These are phyloP conservation scores for Coptodon bakossiorum DNA, from an alignment of 2,113 vertebrate genomes.

Conservation along the genomic window DNA sequence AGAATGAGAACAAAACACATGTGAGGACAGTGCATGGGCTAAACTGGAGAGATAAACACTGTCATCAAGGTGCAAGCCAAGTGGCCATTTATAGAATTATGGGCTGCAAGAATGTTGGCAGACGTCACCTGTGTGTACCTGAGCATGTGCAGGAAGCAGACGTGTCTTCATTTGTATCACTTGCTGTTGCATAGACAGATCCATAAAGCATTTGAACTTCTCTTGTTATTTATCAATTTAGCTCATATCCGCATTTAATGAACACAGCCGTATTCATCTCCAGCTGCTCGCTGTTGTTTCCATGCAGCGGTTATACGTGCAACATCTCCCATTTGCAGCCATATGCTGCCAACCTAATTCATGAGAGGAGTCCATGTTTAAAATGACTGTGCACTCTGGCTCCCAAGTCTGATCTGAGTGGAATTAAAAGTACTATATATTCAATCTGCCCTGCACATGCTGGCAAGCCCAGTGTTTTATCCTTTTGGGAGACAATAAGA, in stretches of 20 bases:
- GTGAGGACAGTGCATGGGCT: background rate
- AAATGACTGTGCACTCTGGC: background rate
- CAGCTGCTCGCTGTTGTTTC: constrained; percentile 38
- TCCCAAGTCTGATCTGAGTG: constrained; percentile 39
- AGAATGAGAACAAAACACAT: background rate
- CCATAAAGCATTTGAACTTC: background rate
- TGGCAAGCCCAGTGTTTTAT: background rate
- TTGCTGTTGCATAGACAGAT: background rate
- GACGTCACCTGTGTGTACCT: background rate
- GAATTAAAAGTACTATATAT: constrained; percentile 35
- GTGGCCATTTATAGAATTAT: background rate
- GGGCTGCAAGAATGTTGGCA: background rate
- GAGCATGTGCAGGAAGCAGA: background rate
- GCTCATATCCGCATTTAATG: constrained; percentile 20
- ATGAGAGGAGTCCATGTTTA: constrained; percentile 32
- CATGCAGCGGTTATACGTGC: background rate
- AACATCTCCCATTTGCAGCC: constrained; percentile 23
- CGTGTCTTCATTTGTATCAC: background rate
- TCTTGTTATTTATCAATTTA: constrained; percentile 36
- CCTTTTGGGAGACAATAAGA: background rate
- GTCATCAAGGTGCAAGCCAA: background rate
- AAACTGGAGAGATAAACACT: constrained; percentile 3
- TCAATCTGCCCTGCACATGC: constrained; percentile 28
- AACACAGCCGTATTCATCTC: constrained; percentile 20
- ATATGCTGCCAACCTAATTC: constrained; percentile 41